A percentile compares a stretch with the other conserved stretches of the same genome.
Conservation (phyloP, 2,888 invertebrate species). For the Calameuta pallipes region DNA sequence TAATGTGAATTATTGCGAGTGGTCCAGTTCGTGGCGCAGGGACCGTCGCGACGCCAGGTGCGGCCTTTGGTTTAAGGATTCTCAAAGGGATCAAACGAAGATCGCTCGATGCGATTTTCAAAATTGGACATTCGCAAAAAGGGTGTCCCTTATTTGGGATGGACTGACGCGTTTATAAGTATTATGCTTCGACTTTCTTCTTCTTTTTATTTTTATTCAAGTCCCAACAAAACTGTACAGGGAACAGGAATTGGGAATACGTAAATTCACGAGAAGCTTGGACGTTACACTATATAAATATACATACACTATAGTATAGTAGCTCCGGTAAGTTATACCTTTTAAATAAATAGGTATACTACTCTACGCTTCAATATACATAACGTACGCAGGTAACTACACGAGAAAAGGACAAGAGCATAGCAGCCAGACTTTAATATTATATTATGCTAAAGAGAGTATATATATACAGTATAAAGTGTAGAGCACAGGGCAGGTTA, state of each 20-base stretch:
- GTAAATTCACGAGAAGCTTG: not conserved
- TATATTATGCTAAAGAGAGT: conserved; percentile 17
- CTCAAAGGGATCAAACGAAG: not conserved
- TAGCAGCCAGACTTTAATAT: conserved; percentile 27
- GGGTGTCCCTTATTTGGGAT: not conserved
- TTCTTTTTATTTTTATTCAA: not conserved
- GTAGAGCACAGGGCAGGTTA: not conserved
- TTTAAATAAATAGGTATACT: not conserved
- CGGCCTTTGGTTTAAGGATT: not conserved
- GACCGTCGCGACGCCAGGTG: conserved; percentile 14
- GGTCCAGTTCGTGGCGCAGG: not conserved
- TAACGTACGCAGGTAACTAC: not conserved
- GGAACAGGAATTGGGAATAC: not conserved
- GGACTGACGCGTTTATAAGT: not conserved
- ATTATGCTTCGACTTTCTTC: not conserved
- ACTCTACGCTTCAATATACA: not conserved
- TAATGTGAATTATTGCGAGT: conserved; percentile 23
- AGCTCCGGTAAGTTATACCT: not conserved
- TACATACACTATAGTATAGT: not conserved
- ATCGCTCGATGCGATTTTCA: conserved; percentile 1
- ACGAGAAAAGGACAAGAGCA: not conserved
- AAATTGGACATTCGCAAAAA: not conserved
- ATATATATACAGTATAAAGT: not conserved
- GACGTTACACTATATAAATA: not conserved
- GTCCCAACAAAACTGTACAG: not conserved